Evolutionary conservation across 1,140 invertebrate species (phyloP), one percentile per base, ranked within the genome.

Genomic region (Hypothenemus hampei): DNA sequence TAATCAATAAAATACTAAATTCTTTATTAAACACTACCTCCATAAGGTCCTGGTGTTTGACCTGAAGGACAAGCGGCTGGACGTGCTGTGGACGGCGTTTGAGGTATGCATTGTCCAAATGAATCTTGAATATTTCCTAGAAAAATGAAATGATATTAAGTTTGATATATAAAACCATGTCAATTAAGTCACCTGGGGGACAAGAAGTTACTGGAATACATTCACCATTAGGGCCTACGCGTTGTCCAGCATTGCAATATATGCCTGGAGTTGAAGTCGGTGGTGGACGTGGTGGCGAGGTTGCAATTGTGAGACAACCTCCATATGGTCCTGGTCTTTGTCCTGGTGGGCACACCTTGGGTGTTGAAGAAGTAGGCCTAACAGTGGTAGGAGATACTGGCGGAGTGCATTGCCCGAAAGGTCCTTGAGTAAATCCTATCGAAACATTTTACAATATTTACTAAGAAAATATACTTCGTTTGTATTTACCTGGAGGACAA

Each of bases 231-330:
- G 58, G 54, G 33, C 47, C 45, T 35, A 15, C 26, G n/a, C 47
- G 46, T 23, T 41, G 48, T 19, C 50, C 58, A 8, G 61, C 58
- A 22, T 65, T 62, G 39, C 58, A 59, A 20, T 52, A 33, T 40
- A 19, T n/a, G n/a, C n/a, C n/a, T n/a, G n/a, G n/a, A n/a, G n/a
- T n/a, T n/a, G n/a, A n/a, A n/a, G n/a, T 4, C 6, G 35, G 19
- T 31, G 16, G 13, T 13, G 49, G 19, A 8, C 11, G 13, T 0
- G 21, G 4, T 31, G 29, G 20, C 15, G 49, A 29, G 20, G 51
- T 16, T 4, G 44, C 4, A 0, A 20, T 21, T 24, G 19, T 49
- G 16, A 54, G 35, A 33, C 62, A 63, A 3, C 50, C 37, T 10
- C 62, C 62, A 39, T 56, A 49, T 2, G 52, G 49, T 4, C 45